Conservation (phyloP, 2,888 invertebrate genomes). For the Lacanobia wlatinum region DNA sequence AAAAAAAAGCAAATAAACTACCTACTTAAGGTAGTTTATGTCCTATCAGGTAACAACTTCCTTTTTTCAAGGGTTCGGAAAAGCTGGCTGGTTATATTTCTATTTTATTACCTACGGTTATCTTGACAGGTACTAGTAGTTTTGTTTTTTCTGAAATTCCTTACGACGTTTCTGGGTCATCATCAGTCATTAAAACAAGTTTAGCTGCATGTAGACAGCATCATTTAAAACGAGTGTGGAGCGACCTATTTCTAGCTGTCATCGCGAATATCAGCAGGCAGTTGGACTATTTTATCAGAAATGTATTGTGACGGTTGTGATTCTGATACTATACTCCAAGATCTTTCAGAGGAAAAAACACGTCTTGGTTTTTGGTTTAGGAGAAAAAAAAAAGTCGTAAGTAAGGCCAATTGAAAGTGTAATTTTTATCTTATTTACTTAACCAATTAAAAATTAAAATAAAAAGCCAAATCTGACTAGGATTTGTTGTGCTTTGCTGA, state of each 20-base stretch:
- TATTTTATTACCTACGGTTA: not conserved
- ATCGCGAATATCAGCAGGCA: conserved; percentile 33
- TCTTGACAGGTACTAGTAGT: too few species aligned
- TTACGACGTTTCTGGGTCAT: conserved; percentile 25
- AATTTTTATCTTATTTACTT: too few species aligned
- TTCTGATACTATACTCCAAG: too few species aligned
- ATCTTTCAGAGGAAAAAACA: not conserved
- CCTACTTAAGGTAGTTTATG: too few species aligned
- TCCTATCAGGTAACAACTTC: too few species aligned
- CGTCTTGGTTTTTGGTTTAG: not conserved
- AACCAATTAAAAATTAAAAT: too few species aligned
- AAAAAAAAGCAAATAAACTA: not conserved
- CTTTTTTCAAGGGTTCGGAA: too few species aligned
- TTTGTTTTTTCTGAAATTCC: not conserved
- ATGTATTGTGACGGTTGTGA: not conserved
- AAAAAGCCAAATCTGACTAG: too few species aligned
- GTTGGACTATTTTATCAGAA: conserved; percentile 17
- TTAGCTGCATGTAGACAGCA: conserved; percentile 25
- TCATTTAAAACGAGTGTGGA: conserved; percentile 32
- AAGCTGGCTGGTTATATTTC: not conserved
- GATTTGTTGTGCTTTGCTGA: too few species aligned
- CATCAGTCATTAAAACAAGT: conserved; percentile 1
- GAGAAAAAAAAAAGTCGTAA: too few species aligned
- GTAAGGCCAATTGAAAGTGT: too few species aligned
- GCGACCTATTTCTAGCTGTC: conserved; percentile 46